These are phyloP conservation scores for Leptobrachium leishanense DNA, from an alignment of 2,113 vertebrate species.

Conservation along the genomic window DNA sequence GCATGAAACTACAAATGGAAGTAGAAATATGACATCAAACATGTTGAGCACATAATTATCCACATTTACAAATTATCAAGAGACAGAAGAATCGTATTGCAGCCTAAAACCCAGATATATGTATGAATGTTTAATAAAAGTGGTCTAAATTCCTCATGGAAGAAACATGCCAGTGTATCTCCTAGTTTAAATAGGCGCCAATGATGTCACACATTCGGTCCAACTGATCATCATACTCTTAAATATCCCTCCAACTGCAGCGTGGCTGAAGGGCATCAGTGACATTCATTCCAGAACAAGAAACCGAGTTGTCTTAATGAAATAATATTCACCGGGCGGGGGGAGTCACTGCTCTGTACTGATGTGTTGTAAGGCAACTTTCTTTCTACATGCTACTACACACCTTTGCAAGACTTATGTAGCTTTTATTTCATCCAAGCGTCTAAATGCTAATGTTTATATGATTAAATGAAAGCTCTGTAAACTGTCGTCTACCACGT, in stretches of 20 bases:
- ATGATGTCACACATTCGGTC: background rate
- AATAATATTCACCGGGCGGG: background rate
- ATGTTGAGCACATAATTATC: too few species aligned
- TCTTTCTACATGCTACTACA: constrained; percentile 31
- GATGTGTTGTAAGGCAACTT: constrained; percentile 22
- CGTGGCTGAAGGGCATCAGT: background rate
- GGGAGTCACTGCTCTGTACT: constrained; percentile 6
- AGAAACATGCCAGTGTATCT: background rate
- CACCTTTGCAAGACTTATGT: constrained; percentile 59
- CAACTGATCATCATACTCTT: background rate
- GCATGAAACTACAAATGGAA: too few species aligned
- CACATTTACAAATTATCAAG: too few species aligned
- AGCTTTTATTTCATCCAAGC: constrained; percentile 71
- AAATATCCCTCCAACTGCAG: background rate
- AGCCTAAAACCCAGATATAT: too few species aligned
- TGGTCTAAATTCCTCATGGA: too few species aligned
- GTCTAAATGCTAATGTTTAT: constrained; percentile 79
- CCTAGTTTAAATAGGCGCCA: background rate
- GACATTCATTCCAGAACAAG: background rate
- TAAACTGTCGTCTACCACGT: constrained; percentile 75
- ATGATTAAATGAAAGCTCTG: constrained; percentile 88
- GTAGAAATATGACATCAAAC: too few species aligned
- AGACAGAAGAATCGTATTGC: too few species aligned
- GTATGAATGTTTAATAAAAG: too few species aligned
- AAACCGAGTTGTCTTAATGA: background rate